Conservation (phyloP, 1,140 invertebrate species). For the Papilio machaon region DNA sequence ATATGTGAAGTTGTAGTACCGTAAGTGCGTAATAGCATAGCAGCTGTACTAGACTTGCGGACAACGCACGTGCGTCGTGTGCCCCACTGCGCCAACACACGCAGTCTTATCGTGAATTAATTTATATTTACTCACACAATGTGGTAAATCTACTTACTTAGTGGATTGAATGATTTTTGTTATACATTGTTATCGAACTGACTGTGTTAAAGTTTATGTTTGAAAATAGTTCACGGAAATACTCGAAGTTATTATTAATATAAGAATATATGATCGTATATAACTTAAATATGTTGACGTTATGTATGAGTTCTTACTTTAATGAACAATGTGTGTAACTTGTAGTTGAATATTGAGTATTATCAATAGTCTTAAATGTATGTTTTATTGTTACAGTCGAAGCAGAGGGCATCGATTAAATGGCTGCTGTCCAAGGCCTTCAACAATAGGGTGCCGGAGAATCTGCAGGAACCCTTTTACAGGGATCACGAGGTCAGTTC, state of each 20-base stretch:
- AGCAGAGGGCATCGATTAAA: slow-evolving; percentile 97
- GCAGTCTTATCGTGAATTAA: not conserved
- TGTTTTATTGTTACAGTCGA: slow-evolving; percentile 89
- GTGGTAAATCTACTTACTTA: not conserved
- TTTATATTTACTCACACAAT: not conserved
- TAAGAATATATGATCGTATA: not conserved
- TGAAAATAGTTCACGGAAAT: not conserved
- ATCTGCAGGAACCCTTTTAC: slow-evolving; percentile 97
- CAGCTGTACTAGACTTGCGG: not conserved
- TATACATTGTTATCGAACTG: not conserved
- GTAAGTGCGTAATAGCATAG: not conserved
- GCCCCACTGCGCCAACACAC: not conserved
- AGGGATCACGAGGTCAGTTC: slow-evolving; percentile 93
- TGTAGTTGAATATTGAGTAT: not conserved
- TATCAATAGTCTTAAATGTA: not conserved
- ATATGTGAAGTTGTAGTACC: not conserved
- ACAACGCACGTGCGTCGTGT: not conserved
- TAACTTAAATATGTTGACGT: too few relatives aligned
- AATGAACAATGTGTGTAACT: not conserved
- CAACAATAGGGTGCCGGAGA: slow-evolving; percentile 97
- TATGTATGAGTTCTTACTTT: not conserved
- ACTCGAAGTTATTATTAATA: not conserved
- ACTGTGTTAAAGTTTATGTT: not conserved
- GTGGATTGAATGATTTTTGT: not conserved
- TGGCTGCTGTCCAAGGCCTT: slow-evolving; percentile 98